Evolutionary conservation across 2,888 invertebrate genomes (phyloP).

Genomic region (Leptopilina syphax): DNA sequence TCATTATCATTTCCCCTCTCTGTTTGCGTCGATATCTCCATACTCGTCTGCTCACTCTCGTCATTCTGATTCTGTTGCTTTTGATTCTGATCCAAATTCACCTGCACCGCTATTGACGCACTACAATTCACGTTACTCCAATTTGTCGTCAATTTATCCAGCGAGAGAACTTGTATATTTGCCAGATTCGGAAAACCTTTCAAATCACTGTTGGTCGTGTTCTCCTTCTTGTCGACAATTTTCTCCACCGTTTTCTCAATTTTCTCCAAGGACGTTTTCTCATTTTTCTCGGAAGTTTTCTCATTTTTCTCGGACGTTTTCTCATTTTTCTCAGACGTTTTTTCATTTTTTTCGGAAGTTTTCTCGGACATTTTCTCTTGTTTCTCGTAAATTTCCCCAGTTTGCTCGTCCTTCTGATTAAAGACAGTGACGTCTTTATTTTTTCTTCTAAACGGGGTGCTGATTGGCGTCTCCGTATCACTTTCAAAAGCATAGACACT

Average conservation of each 20-base stretch:
- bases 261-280: too few species aligned
- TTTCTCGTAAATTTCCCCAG: too few species aligned
- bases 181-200: conserved; percentile 70
- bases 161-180: conserved; percentile 69
- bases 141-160: conserved; percentile 71
- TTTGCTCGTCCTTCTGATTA: neutral
- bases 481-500: conserved; percentile 86
- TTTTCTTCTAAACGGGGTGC: conserved; percentile 79
- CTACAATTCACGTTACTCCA: conserved; percentile 77
- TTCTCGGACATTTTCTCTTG: conserved; percentile 9
- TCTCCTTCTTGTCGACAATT: too few species aligned
- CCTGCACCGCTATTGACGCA: conserved; percentile 79
- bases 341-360: neutral
- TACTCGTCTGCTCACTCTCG: conserved; percentile 66
- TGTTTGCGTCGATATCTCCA: conserved; percentile 77
- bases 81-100: conserved; percentile 77
- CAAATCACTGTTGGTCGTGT: neutral
- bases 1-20: conserved; percentile 78
- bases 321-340: too few species aligned
- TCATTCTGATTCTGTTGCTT: conserved; percentile 57
- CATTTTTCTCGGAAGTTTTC: conserved; percentile 15
- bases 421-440: conserved; percentile 1
- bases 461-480: conserved; percentile 80
- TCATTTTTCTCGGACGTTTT: too few species aligned
- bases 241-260: too few species aligned